Conservation (phyloP, 2,797 vertebrate species). For the Pelobates cultripes region DNA sequence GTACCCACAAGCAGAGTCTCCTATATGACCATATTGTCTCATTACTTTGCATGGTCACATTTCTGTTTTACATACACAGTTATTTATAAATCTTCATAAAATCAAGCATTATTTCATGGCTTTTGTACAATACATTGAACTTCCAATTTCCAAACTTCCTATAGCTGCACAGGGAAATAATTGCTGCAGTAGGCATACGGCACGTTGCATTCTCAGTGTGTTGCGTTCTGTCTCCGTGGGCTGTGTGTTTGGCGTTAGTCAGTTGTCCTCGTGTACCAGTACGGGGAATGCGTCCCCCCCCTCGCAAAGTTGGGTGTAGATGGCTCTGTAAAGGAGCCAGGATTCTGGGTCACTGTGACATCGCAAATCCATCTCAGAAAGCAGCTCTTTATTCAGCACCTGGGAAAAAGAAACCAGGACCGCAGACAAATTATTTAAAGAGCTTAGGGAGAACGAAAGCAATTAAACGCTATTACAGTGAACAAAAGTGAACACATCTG, state of each 20-base stretch:
- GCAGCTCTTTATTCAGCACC: constrained; percentile 73
- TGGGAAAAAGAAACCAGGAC: constrained; percentile 49
- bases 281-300: constrained; percentile 66
- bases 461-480: constrained; percentile 36
- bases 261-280: constrained; percentile 66
- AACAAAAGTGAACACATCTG: constrained; percentile 19
- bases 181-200: neutral
- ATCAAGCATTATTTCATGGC: too few species aligned
- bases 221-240: neutral
- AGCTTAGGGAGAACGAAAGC: constrained; percentile 7
- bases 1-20: too few species aligned
- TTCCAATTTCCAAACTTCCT: too few species aligned
- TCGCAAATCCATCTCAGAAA: constrained; percentile 63
- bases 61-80: too few species aligned
- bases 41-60: too few species aligned
- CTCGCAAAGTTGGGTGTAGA: constrained; percentile 69
- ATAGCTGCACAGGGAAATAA: neutral
- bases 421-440: constrained; percentile 22
- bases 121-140: too few species aligned
- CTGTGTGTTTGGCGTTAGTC: neutral
- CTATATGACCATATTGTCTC: too few species aligned
- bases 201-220: neutral
- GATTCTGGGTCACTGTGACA: neutral
- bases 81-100: too few species aligned
- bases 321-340: constrained; percentile 59